Base-by-base conservation (phyloP, 2,888 invertebrate species). In the Theretra japonica region DNA sequence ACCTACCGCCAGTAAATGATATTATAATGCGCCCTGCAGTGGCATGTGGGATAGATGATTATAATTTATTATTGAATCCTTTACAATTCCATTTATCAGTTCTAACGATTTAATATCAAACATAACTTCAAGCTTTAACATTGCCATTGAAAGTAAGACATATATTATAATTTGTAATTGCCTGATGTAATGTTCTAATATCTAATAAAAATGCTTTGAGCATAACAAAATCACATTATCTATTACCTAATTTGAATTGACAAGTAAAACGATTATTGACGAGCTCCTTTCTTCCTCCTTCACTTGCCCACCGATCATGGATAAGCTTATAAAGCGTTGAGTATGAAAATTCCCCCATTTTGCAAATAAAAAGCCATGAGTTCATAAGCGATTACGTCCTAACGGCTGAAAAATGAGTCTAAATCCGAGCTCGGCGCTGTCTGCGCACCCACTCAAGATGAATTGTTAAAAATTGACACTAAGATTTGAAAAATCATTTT, bases 311-410 rank as follows among this genome's bases (percentile, higher is more conserved):
- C 7, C 41, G 62, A 62, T 41, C 33, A 41, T 11, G 80, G 81
- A 82, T 83, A 82, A 85, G 85, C 84, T 87, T 82, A 88, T 88
- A 74, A 88, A 89, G 88, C 83, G 89, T 86, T 87, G 88, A 88
- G 89, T 88, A 88, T 88, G 86, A 90, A 91, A 91, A 85, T 88
- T 87, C 73, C 73, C 84, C 85, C 82, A 86, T 86, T 89, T 86
- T 86, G 84, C 86, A 89, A 91, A 92, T 90, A 90, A 91, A 91
- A 90, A 77, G 88, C 86, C 84, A 86, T 86, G 87, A 90, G 88
- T 90, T 91, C 87, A 88, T 91, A 90, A 92, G 86, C 91, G 90
- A 92, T 92, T 91, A 91, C 87, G 91, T 91, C 90, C 88, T 88
- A 88, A 83, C 87, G 86, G 84, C 83, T 92, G 91, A 92, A 91